Base-by-base conservation (phyloP, 2,797 vertebrate species). In the Dryobates pubescens region DNA sequence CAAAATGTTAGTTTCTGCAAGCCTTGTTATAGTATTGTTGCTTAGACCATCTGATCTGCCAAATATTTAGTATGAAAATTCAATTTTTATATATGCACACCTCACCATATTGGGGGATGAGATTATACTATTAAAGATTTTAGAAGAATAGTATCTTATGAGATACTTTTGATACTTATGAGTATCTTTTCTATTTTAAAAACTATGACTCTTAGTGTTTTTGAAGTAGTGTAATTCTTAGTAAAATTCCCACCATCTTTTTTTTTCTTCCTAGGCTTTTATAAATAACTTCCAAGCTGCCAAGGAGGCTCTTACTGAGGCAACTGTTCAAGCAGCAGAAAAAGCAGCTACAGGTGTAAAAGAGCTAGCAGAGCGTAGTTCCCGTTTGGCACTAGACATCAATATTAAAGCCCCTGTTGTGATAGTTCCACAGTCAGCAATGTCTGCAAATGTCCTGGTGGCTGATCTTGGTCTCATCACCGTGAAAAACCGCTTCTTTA, bases 321-420 rank as follows among this genome's bases (percentile, higher is more conserved):
- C 98, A 90, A 99, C 99, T 9, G 99, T 98, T 57, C 99, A 99
- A 95, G 99, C 98, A 51, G 98, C 99, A 49, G 99, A 97, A 91
- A 99, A 99, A 96, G 99, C 99, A 64, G 99, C 99, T 23, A 98
- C 98, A 15, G 99, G 99, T n/a, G 99, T 99, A 53, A 98, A 99
- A 97, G 99, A 98, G 76, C 95, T 99, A 92, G 98, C 99, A 1
- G 98, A 98, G 67, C 98, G 98, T 51, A 99, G 98, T 97, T 98
- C 98, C 29, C 98, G 99, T 63, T 98, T 99, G 69, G 97, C 98
- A 2, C 93, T 99, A 57, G 97, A 98, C 30, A 97, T 99, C 78
- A 97, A 98, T 95, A 98, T 99, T 96, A 99, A 99, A 90, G 99
- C 99, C 26, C 99, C 99, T 6, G 96, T 99, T 89, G 98, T 99